Evolutionary conservation across 2,797 vertebrate genomes (phyloP).

Genomic region (Orientallactaga sibirica): DNA sequence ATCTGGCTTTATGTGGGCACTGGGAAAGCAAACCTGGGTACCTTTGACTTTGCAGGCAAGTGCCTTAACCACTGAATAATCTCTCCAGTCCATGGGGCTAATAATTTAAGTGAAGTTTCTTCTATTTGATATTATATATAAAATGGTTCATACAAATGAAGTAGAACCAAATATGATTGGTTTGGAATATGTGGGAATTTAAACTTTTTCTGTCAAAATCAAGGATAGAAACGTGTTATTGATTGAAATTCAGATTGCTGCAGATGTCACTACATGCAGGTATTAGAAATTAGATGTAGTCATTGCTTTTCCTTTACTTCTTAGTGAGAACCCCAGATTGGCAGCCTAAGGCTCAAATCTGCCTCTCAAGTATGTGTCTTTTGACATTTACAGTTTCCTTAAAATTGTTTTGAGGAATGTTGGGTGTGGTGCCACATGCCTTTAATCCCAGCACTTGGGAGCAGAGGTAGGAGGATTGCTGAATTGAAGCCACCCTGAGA

Average conservation of each 20-base stretch:
- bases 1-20: too few relatives aligned
- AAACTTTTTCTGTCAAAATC: neutral
- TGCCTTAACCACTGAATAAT: too few relatives aligned
- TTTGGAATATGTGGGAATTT: neutral
- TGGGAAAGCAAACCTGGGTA: too few relatives aligned
- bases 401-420: neutral
- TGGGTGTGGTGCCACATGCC: too few relatives aligned
- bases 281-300: neutral
- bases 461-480: too few relatives aligned
- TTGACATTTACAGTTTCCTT: neutral
- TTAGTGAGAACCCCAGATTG: neutral
- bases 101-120: neutral
- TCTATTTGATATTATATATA: neutral
- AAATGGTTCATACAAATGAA: conserved; percentile 10
- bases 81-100: neutral
- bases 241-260: conserved; percentile 7
- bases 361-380: neutral
- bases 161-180: conserved; percentile 4
- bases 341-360: neutral
- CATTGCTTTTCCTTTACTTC: neutral
- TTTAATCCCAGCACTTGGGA: too few relatives aligned
- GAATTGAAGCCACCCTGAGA: too few relatives aligned
- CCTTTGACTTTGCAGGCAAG: too few relatives aligned
- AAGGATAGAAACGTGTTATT: neutral
- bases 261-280: neutral